Percentiles rank a stretch among this genome's conserved stretches.
phyloP scores from a whole-genome alignment of 2,888 invertebrate species.

The Agrotis ipsilon region DNA sequence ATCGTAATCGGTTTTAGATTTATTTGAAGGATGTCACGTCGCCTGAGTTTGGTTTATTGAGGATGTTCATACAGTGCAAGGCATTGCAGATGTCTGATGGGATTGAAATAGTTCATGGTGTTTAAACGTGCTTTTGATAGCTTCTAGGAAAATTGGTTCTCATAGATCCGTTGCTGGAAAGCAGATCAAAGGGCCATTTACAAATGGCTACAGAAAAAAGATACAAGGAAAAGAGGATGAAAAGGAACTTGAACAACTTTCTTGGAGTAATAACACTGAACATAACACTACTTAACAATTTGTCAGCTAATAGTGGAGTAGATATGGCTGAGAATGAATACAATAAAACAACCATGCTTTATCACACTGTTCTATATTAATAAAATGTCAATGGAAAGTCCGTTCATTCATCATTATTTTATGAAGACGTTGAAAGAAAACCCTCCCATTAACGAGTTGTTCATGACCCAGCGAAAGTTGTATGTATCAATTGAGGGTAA shows the following conservation, averaged over 20 bases:
- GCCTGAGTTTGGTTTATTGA: slow-evolving; percentile 42
- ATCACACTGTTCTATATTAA: slow-evolving; percentile 16
- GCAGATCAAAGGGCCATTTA: slow-evolving; percentile 13
- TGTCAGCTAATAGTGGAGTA: not conserved
- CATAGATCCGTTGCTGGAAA: not conserved
- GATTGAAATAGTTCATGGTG: slow-evolving; percentile 20
- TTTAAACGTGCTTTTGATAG: not conserved
- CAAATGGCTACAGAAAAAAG: not conserved
- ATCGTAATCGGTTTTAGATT: slow-evolving; percentile 48
- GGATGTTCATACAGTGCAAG: slow-evolving; percentile 35
- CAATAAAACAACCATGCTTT: not conserved
- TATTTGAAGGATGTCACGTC: slow-evolving; percentile 52
- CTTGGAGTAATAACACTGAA: not conserved
- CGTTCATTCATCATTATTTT: slow-evolving; percentile 13
- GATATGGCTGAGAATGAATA: not conserved
- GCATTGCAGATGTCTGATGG: slow-evolving; percentile 23
- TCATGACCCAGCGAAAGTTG: slow-evolving; percentile 57
- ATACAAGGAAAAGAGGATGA: too few relatives aligned
- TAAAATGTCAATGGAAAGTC: slow-evolving; percentile 32
- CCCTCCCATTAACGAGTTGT: slow-evolving; percentile 30
- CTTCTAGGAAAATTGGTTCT: slow-evolving; percentile 1
- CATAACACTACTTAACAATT: not conserved
- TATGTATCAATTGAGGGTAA: slow-evolving; percentile 57
- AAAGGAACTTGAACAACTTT: not conserved
- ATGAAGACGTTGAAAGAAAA: slow-evolving; percentile 26